Evolutionary conservation across 2,888 invertebrate species (phyloP), one percentile per base, ranked within the genome.

Genomic region (Eristalis intricaria): DNA sequence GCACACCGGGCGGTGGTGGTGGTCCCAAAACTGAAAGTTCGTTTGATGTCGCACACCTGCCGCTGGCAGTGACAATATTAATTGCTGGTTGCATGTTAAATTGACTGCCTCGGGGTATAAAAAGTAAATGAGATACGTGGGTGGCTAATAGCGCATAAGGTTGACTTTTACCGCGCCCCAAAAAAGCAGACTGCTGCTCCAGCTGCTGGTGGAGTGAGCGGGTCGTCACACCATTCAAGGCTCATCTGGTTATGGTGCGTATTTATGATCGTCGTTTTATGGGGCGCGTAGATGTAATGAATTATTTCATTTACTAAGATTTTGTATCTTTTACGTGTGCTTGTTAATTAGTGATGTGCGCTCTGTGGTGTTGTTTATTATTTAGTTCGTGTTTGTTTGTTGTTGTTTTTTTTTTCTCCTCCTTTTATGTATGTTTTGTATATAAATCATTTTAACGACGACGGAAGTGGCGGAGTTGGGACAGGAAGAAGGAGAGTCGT

Each of bases 81-180:
- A 73, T 73, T 73, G 73, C 73, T 64, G 73, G 73, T 73, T 73
- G 64, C 73, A 73, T 73, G 73, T 63, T 73, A 73, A 73, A 73
- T 73, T 63, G 73, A 63, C 64, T 73, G 73, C 73, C 73, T 35
- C 32, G 63, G 73, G 73, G 73, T 50, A 73, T 73, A 73, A 73
- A 73, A 63, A 70, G 64, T 50, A 73, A 73, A 73, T 64, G 73
- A 73, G 64, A 64, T 64, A 73, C 73, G 73, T 73, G 70, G 70
- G 60, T 70, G 60, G n/a, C 70, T 70, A 60, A 70, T 70, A 35
- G 70, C 60, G 60, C n/a, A n/a, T 58, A 60, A 23, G 60, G 70
- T 38, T 40, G 60, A 60, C 70, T 70, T 70, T 60, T 70, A 38
- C 43, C 8, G 15, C 43, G 1, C 43, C 43, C 43, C 15, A n/a